phyloP scores from a whole-genome alignment of 2,113 vertebrate species.

The Cervus canadensis region DNA sequence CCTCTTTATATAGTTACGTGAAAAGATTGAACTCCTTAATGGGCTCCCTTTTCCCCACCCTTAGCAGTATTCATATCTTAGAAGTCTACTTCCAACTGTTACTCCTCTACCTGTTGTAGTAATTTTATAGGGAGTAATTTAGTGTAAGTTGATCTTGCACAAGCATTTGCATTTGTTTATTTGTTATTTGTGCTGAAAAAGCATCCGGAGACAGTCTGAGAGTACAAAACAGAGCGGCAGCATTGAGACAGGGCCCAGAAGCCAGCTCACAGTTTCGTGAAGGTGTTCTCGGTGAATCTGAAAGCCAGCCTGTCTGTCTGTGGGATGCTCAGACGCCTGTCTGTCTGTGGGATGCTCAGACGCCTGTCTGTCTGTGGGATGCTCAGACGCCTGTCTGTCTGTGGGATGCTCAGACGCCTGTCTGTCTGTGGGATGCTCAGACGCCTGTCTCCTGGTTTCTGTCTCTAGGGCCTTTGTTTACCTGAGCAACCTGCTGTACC shows the following conservation, averaged over 20 bases:
- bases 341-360: too few species aligned
- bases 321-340: too few species aligned
- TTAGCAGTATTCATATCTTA: neutral
- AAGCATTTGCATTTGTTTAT: neutral
- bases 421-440: neutral
- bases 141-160: conserved; percentile 29
- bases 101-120: neutral
- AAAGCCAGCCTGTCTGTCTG: neutral
- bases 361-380: too few species aligned
- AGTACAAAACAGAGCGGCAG: neutral
- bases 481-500: conserved; percentile 97
- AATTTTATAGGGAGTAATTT: neutral
- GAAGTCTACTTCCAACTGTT: conserved; percentile 15
- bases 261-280: neutral
- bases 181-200: neutral
- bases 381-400: neutral
- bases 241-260: conserved; percentile 3
- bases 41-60: neutral
- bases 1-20: neutral
- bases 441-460: conserved; percentile 52
- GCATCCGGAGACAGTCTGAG: neutral
- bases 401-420: neutral
- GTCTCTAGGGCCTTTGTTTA: conserved; percentile 94
- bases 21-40: neutral
- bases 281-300: neutral